Conservation (phyloP, 2,888 invertebrate species). For the Neoitamus cyanurus region DNA sequence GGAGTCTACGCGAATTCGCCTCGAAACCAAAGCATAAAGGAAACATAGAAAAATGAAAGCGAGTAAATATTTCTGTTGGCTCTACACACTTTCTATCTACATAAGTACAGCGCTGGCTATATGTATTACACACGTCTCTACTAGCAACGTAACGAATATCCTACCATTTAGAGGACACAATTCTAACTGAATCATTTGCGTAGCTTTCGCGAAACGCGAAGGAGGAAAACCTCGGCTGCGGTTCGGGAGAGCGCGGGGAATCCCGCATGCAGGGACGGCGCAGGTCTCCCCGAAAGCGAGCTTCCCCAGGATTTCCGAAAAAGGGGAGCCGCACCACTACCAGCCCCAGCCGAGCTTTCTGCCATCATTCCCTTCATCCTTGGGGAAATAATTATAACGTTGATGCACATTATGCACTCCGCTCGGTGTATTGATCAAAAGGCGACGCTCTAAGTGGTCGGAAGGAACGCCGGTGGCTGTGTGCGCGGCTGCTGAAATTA, state of each 20-base stretch:
- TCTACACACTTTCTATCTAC: conserved; percentile 20
- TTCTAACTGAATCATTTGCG: conserved; percentile 63
- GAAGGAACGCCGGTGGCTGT: neutral
- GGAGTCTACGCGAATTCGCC: neutral
- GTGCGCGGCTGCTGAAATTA: neutral
- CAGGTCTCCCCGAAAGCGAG: neutral
- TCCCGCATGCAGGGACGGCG: neutral
- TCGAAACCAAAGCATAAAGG: conserved; percentile 17
- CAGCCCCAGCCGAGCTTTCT: neutral
- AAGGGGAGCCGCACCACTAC: neutral
- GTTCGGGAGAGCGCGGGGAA: neutral
- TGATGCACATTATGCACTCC: conserved; percentile 18
- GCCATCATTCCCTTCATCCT: neutral
- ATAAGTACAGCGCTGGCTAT: conserved; percentile 38
- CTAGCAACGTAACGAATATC: conserved; percentile 66
- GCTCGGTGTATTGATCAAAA: conserved; percentile 20
- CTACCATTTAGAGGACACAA: conserved; percentile 67
- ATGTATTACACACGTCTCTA: conserved; percentile 19
- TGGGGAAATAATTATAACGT: conserved; percentile 35
- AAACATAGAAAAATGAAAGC: conserved; percentile 42
- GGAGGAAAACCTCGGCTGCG: conserved; percentile 52
- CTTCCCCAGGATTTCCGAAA: conserved; percentile 35
- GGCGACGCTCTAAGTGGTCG: neutral
- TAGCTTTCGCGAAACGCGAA: conserved; percentile 37
- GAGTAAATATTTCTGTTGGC: conserved; percentile 21